phyloP scores from a whole-genome alignment of 2,888 invertebrate species.

The Ectropis crepuscularia region DNA sequence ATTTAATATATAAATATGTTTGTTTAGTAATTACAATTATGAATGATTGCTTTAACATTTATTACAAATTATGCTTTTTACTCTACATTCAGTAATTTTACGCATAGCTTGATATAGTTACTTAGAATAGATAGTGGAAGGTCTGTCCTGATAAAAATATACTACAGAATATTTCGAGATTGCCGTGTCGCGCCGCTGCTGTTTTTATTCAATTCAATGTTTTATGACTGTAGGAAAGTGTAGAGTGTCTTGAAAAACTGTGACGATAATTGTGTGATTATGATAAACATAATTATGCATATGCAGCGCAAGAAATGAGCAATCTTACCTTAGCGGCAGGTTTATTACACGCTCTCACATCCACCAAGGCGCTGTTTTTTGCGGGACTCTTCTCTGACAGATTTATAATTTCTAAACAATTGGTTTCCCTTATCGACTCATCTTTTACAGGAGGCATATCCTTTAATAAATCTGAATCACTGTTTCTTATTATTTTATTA shows the following conservation, averaged over 20 bases:
- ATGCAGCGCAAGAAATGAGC: background rate
- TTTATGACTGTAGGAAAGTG: slow-evolving; percentile 4
- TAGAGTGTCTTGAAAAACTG: background rate
- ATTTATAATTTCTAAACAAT: slow-evolving; percentile 78
- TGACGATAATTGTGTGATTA: background rate
- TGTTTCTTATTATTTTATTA: slow-evolving; percentile 23
- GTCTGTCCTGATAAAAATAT: too few species aligned
- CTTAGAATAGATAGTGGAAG: too few species aligned
- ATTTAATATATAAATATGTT: too few species aligned
- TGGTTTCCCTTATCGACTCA: slow-evolving; percentile 76
- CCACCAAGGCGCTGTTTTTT: slow-evolving; percentile 81
- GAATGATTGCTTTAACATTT: too few species aligned
- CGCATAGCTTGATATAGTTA: too few species aligned
- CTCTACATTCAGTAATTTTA: too few species aligned
- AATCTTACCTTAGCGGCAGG: slow-evolving; percentile 86
- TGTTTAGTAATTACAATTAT: too few species aligned
- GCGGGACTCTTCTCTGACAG: slow-evolving; percentile 78
- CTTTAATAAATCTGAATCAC: slow-evolving; percentile 41
- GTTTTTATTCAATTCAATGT: background rate
- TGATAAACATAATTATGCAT: slow-evolving; percentile 4
- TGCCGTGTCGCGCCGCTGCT: slow-evolving; percentile 2
- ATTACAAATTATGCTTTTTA: too few species aligned
- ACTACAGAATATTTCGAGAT: slow-evolving; percentile 14
- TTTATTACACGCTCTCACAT: slow-evolving; percentile 88
- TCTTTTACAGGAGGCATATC: slow-evolving; percentile 84